Evolutionary conservation across 23 tunicate species (phyloP), one percentile per base, ranked within the genome.

Genomic region (Styela clava): DNA sequence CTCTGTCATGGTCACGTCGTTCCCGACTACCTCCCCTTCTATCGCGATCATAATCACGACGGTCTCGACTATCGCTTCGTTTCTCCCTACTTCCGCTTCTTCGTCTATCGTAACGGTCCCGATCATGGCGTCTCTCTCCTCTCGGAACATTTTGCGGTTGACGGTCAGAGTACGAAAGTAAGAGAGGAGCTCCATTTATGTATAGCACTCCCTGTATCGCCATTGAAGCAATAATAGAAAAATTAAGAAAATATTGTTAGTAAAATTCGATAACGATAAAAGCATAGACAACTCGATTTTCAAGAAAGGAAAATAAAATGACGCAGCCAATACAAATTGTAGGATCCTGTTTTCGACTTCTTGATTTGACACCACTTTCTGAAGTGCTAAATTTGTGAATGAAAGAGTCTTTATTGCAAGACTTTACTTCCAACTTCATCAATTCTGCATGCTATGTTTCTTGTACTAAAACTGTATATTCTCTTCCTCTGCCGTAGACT

Each of bases 1-100:
- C 73, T 73, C 78, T 34, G 27, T 86, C 90, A 1, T 83, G 61
- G 25, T 74, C 81, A 2, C 83, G 2, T 2, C 83, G 91, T 56
- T 79, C 24, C 27, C 34, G 16, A 32, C 92, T 33, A 21, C 35
- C 29, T 71, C 35, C 34, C 77, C 34, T 34, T 34, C 77, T 33
- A 29, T 34, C 34, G 35, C 81, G 32, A 52, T 76, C 62, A 20
- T 56, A 64, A 29, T 44, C 52, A 0, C 81, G 28, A 22, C 81
- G 18, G 64, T 76, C 63, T 20, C 65, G 5, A 21, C 81, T 76
- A 0, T n/a, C 12, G 9, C 32, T 36, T 32, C 52, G 51, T 72
- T 36, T 36, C 0, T 76, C 81, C 0, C 65, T 68, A 44, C 81
- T 76, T 20, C 65, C 64, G 64, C 81, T 76, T 27, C 31, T 52